These are phyloP conservation scores for Andrena cerasifolii DNA, from an alignment of 1,140 invertebrate genomes.

Conservation along the genomic window DNA sequence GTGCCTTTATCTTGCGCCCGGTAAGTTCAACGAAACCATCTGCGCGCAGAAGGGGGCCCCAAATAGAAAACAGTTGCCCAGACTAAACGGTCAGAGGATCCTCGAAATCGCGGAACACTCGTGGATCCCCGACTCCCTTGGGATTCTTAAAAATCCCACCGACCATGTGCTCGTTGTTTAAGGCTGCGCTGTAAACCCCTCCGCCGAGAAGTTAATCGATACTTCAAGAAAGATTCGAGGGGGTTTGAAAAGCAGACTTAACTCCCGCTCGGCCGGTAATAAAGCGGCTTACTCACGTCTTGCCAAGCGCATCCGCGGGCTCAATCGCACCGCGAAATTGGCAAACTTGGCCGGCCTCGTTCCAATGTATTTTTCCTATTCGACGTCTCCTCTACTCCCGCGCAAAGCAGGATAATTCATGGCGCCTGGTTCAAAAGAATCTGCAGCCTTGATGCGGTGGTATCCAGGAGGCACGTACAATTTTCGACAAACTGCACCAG, in stretches of 20 bases:
- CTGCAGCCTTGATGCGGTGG: neutral
- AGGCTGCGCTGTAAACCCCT: conserved; percentile 11
- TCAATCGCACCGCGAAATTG: conserved; percentile 56
- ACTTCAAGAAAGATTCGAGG: conserved; percentile 45
- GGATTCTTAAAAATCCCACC: neutral
- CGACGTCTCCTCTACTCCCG: neutral
- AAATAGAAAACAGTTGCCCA: neutral
- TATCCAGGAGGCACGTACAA: neutral
- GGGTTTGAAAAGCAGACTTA: conserved; percentile 54
- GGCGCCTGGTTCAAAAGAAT: neutral
- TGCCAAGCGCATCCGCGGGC: conserved; percentile 42
- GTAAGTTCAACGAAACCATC: neutral
- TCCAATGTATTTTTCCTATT: conserved; percentile 35
- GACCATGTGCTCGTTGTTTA: conserved; percentile 19
- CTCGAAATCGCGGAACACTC: neutral
- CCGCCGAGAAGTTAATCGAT: conserved; percentile 48
- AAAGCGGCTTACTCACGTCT: conserved; percentile 60
- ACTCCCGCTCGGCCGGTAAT: conserved; percentile 55
- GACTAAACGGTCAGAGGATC: neutral
- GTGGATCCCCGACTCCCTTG: neutral
- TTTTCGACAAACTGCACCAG: neutral
- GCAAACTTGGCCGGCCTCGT: conserved; percentile 36
- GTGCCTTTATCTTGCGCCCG: too few species aligned
- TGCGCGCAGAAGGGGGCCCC: neutral
- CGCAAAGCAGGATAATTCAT: conserved; percentile 5